Percentiles rank a stretch among this genome's conserved stretches.
phyloP scores from a whole-genome alignment of 2,888 invertebrate genomes.

The Drosophila gaucha region DNA sequence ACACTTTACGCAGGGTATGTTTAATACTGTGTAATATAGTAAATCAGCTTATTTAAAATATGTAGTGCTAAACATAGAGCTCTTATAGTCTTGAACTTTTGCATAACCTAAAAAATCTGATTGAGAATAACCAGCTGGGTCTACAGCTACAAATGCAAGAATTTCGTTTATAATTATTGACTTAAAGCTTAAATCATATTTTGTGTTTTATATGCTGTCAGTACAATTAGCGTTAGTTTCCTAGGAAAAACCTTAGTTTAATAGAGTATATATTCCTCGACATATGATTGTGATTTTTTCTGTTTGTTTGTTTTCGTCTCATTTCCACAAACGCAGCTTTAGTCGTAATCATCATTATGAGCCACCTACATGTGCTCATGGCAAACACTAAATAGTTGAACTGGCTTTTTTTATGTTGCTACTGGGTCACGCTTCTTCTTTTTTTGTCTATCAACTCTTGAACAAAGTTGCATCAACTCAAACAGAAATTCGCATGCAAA shows the following conservation, averaged over 20 bases:
- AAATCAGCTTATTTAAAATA: no score
- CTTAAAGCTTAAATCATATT: no score
- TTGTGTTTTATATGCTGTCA: no score
- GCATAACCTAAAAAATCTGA: no score
- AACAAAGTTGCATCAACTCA: slow-evolving; percentile 65
- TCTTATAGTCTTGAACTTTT: no score
- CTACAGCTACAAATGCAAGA: no score
- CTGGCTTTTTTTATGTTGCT: slow-evolving; percentile 51
- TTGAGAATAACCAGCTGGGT: no score
- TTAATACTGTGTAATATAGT: not conserved
- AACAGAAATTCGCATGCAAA: slow-evolving; percentile 75
- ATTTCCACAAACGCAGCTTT: slow-evolving; percentile 62
- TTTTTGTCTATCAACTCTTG: slow-evolving; percentile 45
- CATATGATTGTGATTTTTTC: not conserved
- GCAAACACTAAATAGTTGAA: slow-evolving; percentile 29
- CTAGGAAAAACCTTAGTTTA: not conserved
- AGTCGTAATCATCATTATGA: slow-evolving; percentile 36
- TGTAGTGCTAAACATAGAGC: no score
- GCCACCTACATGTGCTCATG: slow-evolving; percentile 8
- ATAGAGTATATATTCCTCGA: slow-evolving; percentile 1
- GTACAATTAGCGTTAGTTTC: no score
- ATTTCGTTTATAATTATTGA: no score
- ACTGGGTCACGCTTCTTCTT: slow-evolving; percentile 36
- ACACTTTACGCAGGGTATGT: not conserved
- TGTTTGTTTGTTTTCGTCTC: slow-evolving; percentile 47